These are phyloP conservation scores for Melipona quadrifasciata DNA, from an alignment of 1,140 invertebrate species.

Conservation along the genomic window DNA sequence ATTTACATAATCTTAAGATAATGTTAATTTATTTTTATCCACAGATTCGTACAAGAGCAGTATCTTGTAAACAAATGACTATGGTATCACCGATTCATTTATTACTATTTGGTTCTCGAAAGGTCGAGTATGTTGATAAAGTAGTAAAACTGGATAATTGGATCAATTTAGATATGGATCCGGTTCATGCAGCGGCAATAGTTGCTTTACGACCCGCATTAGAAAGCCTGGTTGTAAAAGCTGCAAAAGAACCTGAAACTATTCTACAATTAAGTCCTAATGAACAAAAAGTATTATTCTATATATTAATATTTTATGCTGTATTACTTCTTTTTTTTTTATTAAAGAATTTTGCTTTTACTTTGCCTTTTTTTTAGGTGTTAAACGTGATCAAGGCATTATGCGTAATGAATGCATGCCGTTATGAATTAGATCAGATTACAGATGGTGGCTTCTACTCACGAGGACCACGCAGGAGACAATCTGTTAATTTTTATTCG, in stretches of 20 bases:
- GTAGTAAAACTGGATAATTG: slow-evolving; percentile 93
- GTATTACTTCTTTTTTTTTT: neutral
- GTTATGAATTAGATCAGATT: slow-evolving; percentile 85
- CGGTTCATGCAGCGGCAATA: slow-evolving; percentile 89
- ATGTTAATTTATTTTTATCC: slow-evolving; percentile 7
- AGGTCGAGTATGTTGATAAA: slow-evolving; percentile 89
- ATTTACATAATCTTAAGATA: neutral
- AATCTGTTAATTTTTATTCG: slow-evolving; percentile 58
- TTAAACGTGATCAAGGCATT: slow-evolving; percentile 85
- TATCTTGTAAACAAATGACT: slow-evolving; percentile 98
- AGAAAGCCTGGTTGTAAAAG: slow-evolving; percentile 91
- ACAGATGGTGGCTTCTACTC: slow-evolving; percentile 76
- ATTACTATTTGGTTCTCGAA: slow-evolving; percentile 94
- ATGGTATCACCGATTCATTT: slow-evolving; percentile 98
- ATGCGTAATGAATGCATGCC: slow-evolving; percentile 88
- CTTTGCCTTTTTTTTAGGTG: slow-evolving; percentile 78
- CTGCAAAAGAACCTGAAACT: slow-evolving; percentile 89
- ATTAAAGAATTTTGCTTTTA: neutral
- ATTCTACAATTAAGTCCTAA: slow-evolving; percentile 82
- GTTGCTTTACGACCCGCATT: slow-evolving; percentile 93
- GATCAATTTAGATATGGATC: slow-evolving; percentile 95
- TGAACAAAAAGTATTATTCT: slow-evolving; percentile 82
- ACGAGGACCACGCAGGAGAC: slow-evolving; percentile 78
- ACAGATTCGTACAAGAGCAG: slow-evolving; percentile 94
- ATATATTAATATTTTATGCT: neutral